Evolutionary conservation across 2,888 invertebrate species (phyloP), one percentile per base, ranked within the genome.

Genomic region (Panzeria rudis): DNA sequence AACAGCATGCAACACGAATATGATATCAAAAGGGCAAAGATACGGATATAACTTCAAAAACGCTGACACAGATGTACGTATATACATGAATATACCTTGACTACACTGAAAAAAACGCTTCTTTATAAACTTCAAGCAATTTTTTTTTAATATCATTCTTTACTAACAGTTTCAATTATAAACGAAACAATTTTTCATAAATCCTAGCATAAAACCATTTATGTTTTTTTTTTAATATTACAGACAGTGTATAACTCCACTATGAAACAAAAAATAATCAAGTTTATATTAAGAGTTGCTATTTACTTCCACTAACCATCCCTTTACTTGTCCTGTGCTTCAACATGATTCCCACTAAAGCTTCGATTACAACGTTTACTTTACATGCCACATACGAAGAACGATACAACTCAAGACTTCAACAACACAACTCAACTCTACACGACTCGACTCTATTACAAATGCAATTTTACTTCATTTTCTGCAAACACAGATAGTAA

Each of bases 391-490:
- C 69, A 69, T 52, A 52, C 62, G 29, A 41, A 20, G 50, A 29
- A 20, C 50, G 38, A 68, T 15, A 52, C 20, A 66, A 5, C 32
- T 20, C 35, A 62, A 64, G 17, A 38, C 52, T 20, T 41, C 8
- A 64, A 54, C 32, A 29, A 44, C 41, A 54, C 52, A 38, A 69
- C 13, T 44, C 69, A 62, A 61, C 35, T 71, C 44, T 35, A 72
- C 66, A 47, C 72, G 52, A 38, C 38, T 64, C 38, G 66, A 73
- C 66, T 73, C 73, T 32, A 73, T 80, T 73, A 59, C 73, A 73
- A 66, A 73, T 73, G 59, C 50, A 73, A 71, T 78, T 80, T 84
- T 69, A 68, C 64, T 68, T 84, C 52, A 62, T 84, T 81, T 68
- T 41, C 2, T 17, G 2, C 3, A 61, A 17, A 61, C 11, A 44